Base-by-base conservation (phyloP, 1,140 invertebrate species). In the Lordiphosa collinella region DNA sequence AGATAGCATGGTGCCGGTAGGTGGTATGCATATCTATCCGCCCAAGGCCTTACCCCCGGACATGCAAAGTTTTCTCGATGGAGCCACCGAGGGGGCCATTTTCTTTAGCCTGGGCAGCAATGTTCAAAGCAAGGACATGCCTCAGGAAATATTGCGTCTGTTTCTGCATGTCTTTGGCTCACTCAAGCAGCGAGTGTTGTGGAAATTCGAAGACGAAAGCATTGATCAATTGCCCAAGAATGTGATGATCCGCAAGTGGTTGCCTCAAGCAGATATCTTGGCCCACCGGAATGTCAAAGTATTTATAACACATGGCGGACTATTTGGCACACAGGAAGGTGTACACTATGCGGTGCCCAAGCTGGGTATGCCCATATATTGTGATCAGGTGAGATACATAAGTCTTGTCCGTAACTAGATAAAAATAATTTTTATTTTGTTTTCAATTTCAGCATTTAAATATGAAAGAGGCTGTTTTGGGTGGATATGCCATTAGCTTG, bases 221-320 rank as follows among this genome's bases (percentile, higher is more conserved):
- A 79, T 92, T 52, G 72, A 82, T 1, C 82, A 87, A 58, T 82
- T 89, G 40, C 91, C 92, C 0, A 55, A 89, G 2, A 93, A 94
- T 78, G 90, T 94, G 2, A 90, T 92, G 59, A 80, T 91, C 14
- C 82, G 87, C 3, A 91, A 91, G 41, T 94, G 93, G 93, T 66
- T 93, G 37, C 93, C 93, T 0, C 93, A 94, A 74, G 88, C 90
- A 13, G 92, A 93, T 78, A 90, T 93, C 54, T 71, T 93, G 38
- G 90, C 90, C 31, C 92, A 93, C 88, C 88, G 86, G 1, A 92
- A 93, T 54, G 80, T 92, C 2, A 90, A 90, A 57, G 88, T 89
- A 0, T 93, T 94, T 59, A 91, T 94, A 22, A 92, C 90, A 5
- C 93, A 93, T 61, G 92, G 92, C 29, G 93, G 93, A 2, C 80